Base-by-base conservation (phyloP, 1,140 invertebrate species). In the Pectinophora gossypiella region DNA sequence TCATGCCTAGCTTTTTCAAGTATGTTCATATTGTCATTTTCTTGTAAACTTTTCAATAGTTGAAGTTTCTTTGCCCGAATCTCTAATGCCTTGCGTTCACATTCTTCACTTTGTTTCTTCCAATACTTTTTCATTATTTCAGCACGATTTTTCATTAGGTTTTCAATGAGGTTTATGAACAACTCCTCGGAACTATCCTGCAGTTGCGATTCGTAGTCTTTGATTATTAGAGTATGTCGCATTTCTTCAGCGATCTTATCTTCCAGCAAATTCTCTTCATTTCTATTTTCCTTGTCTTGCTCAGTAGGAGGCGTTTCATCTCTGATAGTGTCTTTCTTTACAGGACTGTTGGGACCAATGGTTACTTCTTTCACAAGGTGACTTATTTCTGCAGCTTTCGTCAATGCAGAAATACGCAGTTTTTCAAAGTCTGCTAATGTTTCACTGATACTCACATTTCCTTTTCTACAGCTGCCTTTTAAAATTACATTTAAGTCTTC, bases 301-400 rank as follows among this genome's bases (percentile, higher is more conserved):
- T 64, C 52, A 49, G 51, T 48, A 13, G 23, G 20, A 5, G 51
- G 53, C 12, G 32, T 48, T 16, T 60, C 48, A 15, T 46, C 45
- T 22, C 56, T 55, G 6, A 43, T 23, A 19, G 45, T 53, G 47
- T 71, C 59, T 56, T 73, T 79, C 42, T 78, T 75, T 23, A 38
- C 19, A 10, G 78, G 72, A 60, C 74, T 81, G 36, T 75, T 80
- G 3, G 87, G 87, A 12, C 87, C 88, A 42, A 89, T 88, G 6
- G 88, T 88, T 3, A 81, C 76, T 72, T 88, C 83, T 50, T 76
- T 80, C 2, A 89, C 71, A 12, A 64, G 56, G 2, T 77, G 87
- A 59, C 84, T 86, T 20, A 89, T 85, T 78, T 87, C 75, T 12
- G 85, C 82, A 19, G 88, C 88, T 58, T 88, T 87, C 45, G 75